Base-by-base conservation (phyloP, 2,888 invertebrate genomes). In the Entomobrya proxima region DNA sequence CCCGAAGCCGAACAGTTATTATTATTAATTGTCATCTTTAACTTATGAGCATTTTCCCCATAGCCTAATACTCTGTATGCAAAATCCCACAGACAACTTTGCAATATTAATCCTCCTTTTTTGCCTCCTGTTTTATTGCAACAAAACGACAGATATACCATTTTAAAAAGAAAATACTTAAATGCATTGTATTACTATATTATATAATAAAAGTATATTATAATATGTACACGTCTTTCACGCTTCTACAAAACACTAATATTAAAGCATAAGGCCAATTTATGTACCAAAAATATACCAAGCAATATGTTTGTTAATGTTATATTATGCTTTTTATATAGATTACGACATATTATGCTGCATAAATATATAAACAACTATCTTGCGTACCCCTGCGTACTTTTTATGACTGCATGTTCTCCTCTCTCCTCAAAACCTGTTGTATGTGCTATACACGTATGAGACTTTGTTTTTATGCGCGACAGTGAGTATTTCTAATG, bases 401-500 rank as follows among this genome's bases (percentile, higher is more conserved):
- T 76, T 47, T 44, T 47, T 64, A 75, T 61, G 74, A 76, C 24
- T 27, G 61, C 52, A 44, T 77, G 6, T 50, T n/a, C 47, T 21
- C 44, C 55, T 37, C 75, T 75, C 75, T 69, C 67, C 50, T 64
- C 50, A 83, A 77, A 64, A 67, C 67, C 21, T 77, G 15, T 67
- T 76, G 58, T 83, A 69, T 77, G 67, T 69, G 52, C 61, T 77
- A 76, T 32, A 67, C 21, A 35, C 32, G 67, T 61, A 44, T 61
- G 58, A 72, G 74, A 74, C 72, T 72, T 80, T 69, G 61, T 61
- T 61, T 61, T 24, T 61, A 50, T 75, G 64, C 24, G 67, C 52
- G 77, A 75, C 61, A 82, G 81, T 75, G 82, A 76, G 77, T 83
- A 77, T 83, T 64, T 77, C 83, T 76, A 74, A 81, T 74, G 74